These are phyloP conservation scores for Dinomys branickii DNA, from an alignment of 2,113 vertebrate genomes.

Conservation along the genomic window DNA sequence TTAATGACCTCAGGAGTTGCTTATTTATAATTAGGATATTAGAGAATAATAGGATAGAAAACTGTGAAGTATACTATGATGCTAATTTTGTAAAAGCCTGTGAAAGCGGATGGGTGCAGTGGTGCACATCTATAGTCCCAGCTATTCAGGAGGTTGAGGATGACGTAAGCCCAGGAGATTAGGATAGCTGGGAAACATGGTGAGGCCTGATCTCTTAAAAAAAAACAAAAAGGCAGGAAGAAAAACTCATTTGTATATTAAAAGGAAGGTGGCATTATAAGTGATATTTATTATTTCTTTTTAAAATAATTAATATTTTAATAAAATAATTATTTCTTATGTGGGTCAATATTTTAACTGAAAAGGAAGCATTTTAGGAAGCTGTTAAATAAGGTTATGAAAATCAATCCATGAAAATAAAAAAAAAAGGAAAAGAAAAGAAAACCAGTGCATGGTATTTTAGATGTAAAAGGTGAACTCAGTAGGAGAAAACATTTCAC, in stretches of 20 bases:
- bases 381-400: not conserved
- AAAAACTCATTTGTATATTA: not conserved
- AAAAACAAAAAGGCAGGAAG: not conserved
- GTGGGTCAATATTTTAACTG: not conserved
- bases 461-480: not conserved
- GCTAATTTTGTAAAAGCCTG: slow-evolving; percentile 38
- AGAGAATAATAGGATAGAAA: not conserved
- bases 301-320: not conserved
- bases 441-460: not conserved
- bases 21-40: slow-evolving; percentile 23
- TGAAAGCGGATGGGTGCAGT: not conserved
- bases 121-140: not conserved
- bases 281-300: slow-evolving; percentile 13
- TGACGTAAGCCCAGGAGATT: not conserved
- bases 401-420: too few relatives aligned
- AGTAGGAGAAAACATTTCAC: not conserved
- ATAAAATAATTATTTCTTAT: not conserved
- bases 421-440: not conserved
- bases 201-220: not conserved
- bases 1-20: not conserved
- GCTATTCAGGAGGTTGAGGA: not conserved
- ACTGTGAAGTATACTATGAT: not conserved
- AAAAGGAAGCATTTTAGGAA: not conserved
- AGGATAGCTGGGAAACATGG: not conserved
- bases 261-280: not conserved